Conservation (phyloP, 37 sponge, comb jelly and placozoan species). For the Petrosia ficiformis region DNA sequence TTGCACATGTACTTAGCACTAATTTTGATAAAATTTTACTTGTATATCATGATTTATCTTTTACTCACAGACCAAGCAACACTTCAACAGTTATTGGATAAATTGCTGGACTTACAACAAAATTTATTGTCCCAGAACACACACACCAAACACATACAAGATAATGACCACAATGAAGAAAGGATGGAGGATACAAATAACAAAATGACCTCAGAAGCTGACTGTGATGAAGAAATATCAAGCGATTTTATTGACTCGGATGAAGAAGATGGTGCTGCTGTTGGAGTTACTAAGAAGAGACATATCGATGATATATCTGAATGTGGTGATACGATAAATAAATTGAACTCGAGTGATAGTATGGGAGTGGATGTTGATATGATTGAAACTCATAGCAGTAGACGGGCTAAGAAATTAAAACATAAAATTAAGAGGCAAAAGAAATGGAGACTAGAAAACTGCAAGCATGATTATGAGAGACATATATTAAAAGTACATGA, state of each 20-base stretch:
- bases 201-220: neutral
- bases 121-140: constrained; percentile 26
- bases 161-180: neutral
- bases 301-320: too few species aligned
- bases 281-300: neutral
- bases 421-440: too few species aligned
- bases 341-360: too few species aligned
- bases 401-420: too few species aligned
- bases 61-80: constrained; percentile 6
- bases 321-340: too few species aligned
- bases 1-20: too few species aligned
- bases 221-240: neutral
- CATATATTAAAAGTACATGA: constrained; percentile 21
- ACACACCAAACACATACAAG: constrained; percentile 1
- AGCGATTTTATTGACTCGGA: neutral
- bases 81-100: constrained; percentile 24
- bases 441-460: too few species aligned
- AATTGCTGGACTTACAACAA: constrained; percentile 37
- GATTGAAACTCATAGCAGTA: too few species aligned
- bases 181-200: neutral
- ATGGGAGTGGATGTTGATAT: too few species aligned
- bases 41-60: neutral
- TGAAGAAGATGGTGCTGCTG: neutral
- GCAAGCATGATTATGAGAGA: constrained; percentile 36
- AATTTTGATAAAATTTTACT: neutral